Base-by-base conservation (phyloP, 2,113 vertebrate genomes). In the Oceanites oceanicus region DNA sequence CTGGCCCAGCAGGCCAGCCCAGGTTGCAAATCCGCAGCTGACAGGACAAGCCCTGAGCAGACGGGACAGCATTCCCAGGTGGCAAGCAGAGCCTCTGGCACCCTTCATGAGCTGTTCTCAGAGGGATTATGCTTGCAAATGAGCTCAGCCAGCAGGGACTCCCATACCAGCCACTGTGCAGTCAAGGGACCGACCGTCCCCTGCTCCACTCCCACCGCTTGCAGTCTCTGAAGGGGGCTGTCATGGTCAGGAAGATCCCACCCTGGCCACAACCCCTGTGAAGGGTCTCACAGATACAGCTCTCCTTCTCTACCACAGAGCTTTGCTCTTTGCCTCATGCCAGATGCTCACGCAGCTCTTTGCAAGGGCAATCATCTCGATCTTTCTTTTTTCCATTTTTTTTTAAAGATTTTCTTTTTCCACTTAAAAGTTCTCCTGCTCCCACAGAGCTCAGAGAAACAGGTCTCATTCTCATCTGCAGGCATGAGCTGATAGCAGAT, bases 11-110 rank as follows among this genome's bases (percentile, higher is more conserved):
- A 36, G 75, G 96, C 61, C 70, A 45, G 80, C 80, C 93, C 72
- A 32, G 91, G 47, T 84, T 96, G 94, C 95, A 96, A 96, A 96
- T 87, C 73, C 6, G 4, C 73, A 91, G 87, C 80, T 95, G 95
- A 92, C 53, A 74, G 86, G 83, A 94, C 93, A 94, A 96, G 91
- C 83, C 84, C 68, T 32, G 80, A 84, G 94, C 76, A 95, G 91
- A 91, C 10, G 1, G 59, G 72, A 74, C 89, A 2, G 53, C 89
- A 92, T 92, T 96, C 93, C 86, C 38, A 1, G 34, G 27, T 21
- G 9, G 75, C 80, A 67, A 74, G 72, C 61, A 74, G 65, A 92
- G 94, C 86, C 90, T 78, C 84, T 89, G 87, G 94, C 94, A 96
- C 44, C 68, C 38, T 81, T 45, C 73, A 10, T 1, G 63, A 77